phyloP scores from a whole-genome alignment of 2,797 vertebrate species.

The Epinephelus awoara region DNA sequence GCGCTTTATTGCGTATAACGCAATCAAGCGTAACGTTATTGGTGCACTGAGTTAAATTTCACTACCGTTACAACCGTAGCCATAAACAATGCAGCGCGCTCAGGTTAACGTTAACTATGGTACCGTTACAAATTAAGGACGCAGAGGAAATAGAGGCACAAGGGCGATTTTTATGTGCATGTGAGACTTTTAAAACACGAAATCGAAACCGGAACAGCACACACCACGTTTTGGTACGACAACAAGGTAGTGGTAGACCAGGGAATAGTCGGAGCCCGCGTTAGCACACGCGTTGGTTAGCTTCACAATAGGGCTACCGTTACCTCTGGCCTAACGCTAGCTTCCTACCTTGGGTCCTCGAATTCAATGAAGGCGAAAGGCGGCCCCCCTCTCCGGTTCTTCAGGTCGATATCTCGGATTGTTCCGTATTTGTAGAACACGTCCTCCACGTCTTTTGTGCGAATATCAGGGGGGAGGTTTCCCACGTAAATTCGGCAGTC shows the following conservation, averaged over 20 bases:
- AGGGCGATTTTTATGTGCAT: fast-evolving
- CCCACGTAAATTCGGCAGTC: conserved; percentile 94
- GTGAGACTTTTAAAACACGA: background rate
- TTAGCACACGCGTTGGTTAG: conserved; percentile 31
- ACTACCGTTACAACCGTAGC: background rate
- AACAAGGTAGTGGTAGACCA: background rate
- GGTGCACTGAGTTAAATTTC: no score
- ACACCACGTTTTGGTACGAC: background rate
- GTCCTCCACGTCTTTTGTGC: conserved; percentile 93
- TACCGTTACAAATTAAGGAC: background rate
- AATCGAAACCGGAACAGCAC: background rate
- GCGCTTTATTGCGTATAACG: no score
- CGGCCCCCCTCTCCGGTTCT: conserved; percentile 92
- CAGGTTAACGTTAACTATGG: background rate
- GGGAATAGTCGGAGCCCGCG: conserved; percentile 17
- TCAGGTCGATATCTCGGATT: conserved; percentile 93
- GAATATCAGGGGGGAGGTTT: conserved; percentile 92
- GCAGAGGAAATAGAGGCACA: background rate
- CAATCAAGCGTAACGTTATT: background rate
- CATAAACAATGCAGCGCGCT: background rate
- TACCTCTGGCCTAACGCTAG: conserved; percentile 32
- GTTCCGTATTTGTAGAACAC: conserved; percentile 95
- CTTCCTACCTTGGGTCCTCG: conserved; percentile 88
- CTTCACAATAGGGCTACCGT: conserved; percentile 59
- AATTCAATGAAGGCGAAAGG: conserved; percentile 92